Base-by-base conservation (phyloP, 2,113 vertebrate genomes). In the Dipodomys stephensi region DNA sequence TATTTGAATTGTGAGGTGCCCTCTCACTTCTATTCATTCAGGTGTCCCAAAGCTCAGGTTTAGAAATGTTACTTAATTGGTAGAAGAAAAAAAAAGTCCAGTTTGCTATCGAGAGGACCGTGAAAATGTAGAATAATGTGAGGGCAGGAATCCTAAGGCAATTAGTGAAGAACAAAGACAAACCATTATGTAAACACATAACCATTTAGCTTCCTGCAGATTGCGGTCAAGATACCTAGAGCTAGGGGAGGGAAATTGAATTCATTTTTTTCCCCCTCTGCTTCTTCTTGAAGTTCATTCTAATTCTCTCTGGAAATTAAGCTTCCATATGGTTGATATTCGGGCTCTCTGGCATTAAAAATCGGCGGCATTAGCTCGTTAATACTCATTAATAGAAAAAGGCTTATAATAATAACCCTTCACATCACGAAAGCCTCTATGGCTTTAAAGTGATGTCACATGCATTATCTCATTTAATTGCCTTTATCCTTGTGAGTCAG, bases 381-480 rank as follows among this genome's bases (percentile, higher is more conserved):
- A 95, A 95, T 93, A 85, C 90, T 94, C 84, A 94, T 92, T 95
- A 95, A 92, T 53, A 84, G 32, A 79, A 95, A 57, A 95, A 89
- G 23, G 46, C 64, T 92, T 83, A 93, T 88, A 85, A 92, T 82
- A 90, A 92, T 79, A 95, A 90, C 65, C 39, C 73, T 90, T 83
- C 0, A 0, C 83, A 83, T 94, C 76, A 3, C 93, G 49, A 62
- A 53, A 16, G 3, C 35, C 65, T 95, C 96, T 90, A 83, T 60
- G 32, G 72, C 71, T 83, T 92, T 94, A 93, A 95, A 94, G 60
- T 2, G 44, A 95, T 53, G 65, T 44, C 32, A 25, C 67, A n/a
- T 62, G 73, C 46, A 87, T 78, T 77, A 76, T 93, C 82, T 95
- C 71, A 93, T 85, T 92, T 88, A 91, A 92, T 91, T 5, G 9